phyloP scores from a whole-genome alignment of 2,888 invertebrate species.

The Xylota segnis region DNA sequence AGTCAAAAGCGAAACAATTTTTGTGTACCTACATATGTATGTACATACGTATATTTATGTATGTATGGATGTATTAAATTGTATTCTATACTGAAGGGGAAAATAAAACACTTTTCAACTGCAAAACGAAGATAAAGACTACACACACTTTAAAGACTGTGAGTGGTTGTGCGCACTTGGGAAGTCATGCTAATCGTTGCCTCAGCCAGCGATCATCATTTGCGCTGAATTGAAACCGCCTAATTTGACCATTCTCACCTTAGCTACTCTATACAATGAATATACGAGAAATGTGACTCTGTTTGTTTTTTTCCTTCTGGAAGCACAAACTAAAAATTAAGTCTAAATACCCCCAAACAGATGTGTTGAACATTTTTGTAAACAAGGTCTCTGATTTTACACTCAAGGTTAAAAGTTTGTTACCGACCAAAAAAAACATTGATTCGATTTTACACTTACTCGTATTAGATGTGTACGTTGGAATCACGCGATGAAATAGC shows the following conservation, averaged over 20 bases:
- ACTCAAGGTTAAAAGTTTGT: conserved; percentile 27
- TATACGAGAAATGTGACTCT: conserved; percentile 9
- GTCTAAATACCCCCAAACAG: not conserved
- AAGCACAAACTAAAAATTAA: not conserved
- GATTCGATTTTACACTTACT: not conserved
- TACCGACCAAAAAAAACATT: not conserved
- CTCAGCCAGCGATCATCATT: conserved; percentile 2
- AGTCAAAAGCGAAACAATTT: conserved; percentile 36
- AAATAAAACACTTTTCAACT: conserved; percentile 17
- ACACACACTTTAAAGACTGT: not conserved
- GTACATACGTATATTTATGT: no score
- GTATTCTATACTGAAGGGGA: not conserved
- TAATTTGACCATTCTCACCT: conserved; percentile 67
- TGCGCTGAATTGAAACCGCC: conserved; percentile 41
- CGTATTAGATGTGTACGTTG: not conserved
- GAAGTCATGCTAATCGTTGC: conserved; percentile 36
- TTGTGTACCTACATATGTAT: not conserved
- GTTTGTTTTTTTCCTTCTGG: conserved; percentile 1
- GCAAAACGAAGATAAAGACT: conserved; percentile 9
- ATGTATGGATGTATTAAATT: not conserved
- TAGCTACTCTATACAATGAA: not conserved
- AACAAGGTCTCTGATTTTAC: conserved; percentile 31
- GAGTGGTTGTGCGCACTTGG: conserved; percentile 36
- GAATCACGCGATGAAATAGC: not conserved
- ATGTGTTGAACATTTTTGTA: conserved; percentile 21